These are phyloP conservation scores for Leptinotarsa peninsularis DNA, from an alignment of 2,888 invertebrate species.

Conservation along the genomic window DNA sequence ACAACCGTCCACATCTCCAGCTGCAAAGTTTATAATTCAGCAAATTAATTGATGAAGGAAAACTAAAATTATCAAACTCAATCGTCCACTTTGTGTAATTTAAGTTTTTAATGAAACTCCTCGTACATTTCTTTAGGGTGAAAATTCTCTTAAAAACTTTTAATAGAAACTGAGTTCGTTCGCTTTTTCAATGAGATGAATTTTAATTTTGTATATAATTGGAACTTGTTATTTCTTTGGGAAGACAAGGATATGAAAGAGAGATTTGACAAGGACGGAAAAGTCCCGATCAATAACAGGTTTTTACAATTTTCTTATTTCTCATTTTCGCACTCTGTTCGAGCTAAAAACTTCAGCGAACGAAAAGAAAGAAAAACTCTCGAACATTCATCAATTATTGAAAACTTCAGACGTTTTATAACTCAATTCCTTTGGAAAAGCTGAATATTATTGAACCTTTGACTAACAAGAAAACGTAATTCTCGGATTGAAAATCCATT, in stretches of 20 bases:
- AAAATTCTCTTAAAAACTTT: conserved; percentile 65
- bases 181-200: conserved; percentile 67
- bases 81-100: conserved; percentile 65
- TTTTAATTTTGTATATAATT: conserved; percentile 67
- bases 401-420: conserved; percentile 45
- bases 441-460: conserved; percentile 41
- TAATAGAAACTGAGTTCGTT: conserved; percentile 65
- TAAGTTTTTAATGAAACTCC: conserved; percentile 65
- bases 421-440: conserved; percentile 44
- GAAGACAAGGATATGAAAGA: conserved; percentile 56
- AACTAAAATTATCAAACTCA: conserved; percentile 53
- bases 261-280: conserved; percentile 47
- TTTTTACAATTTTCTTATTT: conserved; percentile 50
- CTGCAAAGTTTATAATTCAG: conserved; percentile 11
- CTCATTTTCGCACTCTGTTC: conserved; percentile 40
- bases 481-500: conserved; percentile 40
- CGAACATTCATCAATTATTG: conserved; percentile 46
- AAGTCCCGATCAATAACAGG: conserved; percentile 46
- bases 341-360: conserved; percentile 42
- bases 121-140: conserved; percentile 60
- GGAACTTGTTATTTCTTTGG: conserved; percentile 64
- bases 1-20: background rate
- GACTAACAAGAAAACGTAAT: conserved; percentile 38
- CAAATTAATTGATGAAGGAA: conserved; percentile 31
- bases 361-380: conserved; percentile 40